phyloP scores from a whole-genome alignment of 2,113 vertebrate genomes.

The Caracal caracal region DNA sequence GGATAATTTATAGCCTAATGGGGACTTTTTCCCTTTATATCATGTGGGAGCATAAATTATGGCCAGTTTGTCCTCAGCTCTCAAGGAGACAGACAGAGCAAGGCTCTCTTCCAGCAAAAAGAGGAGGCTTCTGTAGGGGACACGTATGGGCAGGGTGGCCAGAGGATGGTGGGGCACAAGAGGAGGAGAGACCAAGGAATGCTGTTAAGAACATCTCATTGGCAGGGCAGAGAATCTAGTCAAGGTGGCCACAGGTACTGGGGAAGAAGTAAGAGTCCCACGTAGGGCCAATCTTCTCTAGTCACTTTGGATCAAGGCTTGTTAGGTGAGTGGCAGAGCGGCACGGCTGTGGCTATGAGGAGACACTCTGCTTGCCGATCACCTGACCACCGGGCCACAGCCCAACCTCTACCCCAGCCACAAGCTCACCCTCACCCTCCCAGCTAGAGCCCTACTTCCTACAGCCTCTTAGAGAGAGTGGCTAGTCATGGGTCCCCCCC shows the following conservation, averaged over 20 bases:
- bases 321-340: fast-evolving
- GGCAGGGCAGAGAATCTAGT: not conserved
- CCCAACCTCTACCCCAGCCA: not conserved
- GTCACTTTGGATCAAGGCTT: not conserved
- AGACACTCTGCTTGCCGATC: not conserved
- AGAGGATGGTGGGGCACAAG: not conserved
- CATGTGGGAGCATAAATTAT: constrained; percentile 86
- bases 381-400: not conserved
- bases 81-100: constrained; percentile 86
- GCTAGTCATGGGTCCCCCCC: too few relatives aligned
- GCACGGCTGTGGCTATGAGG: not conserved
- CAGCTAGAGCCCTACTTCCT: not conserved
- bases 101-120: constrained; percentile 60
- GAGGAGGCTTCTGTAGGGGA: not conserved
- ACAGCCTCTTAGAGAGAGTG: not conserved
- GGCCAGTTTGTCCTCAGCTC: constrained; percentile 86
- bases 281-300: not conserved
- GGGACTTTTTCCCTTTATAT: constrained; percentile 83
- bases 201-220: not conserved
- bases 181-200: not conserved
- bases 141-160: not conserved
- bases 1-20: constrained; percentile 88
- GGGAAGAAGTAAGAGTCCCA: not conserved
- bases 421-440: not conserved
- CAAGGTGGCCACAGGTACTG: not conserved